Percentiles rank a stretch among this genome's conserved stretches.
phyloP scores from a whole-genome alignment of 2,888 invertebrate species.

The Ditula angustiorana region DNA sequence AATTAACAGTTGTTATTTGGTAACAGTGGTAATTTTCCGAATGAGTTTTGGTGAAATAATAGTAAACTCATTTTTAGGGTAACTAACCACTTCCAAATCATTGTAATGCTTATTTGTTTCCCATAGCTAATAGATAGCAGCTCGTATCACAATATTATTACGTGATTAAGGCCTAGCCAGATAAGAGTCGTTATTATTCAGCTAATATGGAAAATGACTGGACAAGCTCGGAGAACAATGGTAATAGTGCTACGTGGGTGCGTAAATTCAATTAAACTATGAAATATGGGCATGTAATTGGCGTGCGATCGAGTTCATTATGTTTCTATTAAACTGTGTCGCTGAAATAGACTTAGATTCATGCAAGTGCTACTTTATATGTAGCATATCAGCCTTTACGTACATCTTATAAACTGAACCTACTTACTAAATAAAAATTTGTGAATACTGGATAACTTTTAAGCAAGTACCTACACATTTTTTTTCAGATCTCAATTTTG shows the following conservation, averaged over 20 bases:
- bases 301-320: slow-evolving; percentile 60
- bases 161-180: not conserved
- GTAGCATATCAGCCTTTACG: no score
- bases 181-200: slow-evolving; percentile 3
- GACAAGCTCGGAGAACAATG: slow-evolving; percentile 38
- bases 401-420: no score
- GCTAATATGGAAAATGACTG: slow-evolving; percentile 4
- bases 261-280: slow-evolving; percentile 47
- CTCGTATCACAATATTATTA: slow-evolving; percentile 10
- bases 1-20: no score
- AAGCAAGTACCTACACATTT: no score
- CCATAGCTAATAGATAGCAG: slow-evolving; percentile 1
- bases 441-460: no score
- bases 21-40: no score
- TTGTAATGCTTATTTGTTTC: not conserved
- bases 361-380: no score
- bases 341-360: not conserved
- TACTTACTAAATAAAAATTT: no score
- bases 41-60: no score
- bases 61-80: no score
- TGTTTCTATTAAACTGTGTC: slow-evolving; percentile 51
- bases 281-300: slow-evolving; percentile 61
- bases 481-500: no score
- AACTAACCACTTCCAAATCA: not conserved
- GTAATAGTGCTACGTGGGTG: slow-evolving; percentile 14